phyloP scores from a whole-genome alignment of 2,888 invertebrate genomes.

The Lithosia quadra region DNA sequence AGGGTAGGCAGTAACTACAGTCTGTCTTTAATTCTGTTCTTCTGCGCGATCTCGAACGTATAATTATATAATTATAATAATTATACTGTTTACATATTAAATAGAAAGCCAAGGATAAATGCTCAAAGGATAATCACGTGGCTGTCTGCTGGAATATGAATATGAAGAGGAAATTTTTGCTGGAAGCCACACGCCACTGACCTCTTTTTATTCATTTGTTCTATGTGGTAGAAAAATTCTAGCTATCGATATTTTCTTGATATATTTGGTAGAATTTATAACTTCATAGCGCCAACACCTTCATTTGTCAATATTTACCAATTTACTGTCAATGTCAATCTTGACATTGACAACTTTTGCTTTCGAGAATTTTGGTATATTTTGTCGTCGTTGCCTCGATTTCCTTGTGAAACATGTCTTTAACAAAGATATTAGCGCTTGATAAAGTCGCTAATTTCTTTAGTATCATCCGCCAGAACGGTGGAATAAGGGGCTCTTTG shows the following conservation, averaged over 20 bases:
- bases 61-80: no score
- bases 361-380: constrained; percentile 23
- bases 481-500: constrained; percentile 90
- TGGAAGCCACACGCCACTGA: no score
- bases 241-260: no score
- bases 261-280: not conserved
- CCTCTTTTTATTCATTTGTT: no score
- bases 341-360: constrained; percentile 34
- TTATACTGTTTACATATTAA: no score
- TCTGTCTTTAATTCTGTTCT: not conserved
- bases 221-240: no score
- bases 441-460: constrained; percentile 90
- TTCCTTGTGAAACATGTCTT: constrained; percentile 67
- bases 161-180: no score
- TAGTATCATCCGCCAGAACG: constrained; percentile 90
- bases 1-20: no score
- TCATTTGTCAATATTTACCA: not conserved
- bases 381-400: not conserved
- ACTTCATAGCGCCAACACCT: not conserved
- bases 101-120: no score
- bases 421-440: constrained; percentile 90
- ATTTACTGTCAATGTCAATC: constrained; percentile 27
- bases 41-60: no score
- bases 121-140: no score
- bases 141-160: no score